These are phyloP conservation scores for Scaptomyza reducta DNA, from an alignment of 2,888 invertebrate genomes.

Conservation along the genomic window DNA sequence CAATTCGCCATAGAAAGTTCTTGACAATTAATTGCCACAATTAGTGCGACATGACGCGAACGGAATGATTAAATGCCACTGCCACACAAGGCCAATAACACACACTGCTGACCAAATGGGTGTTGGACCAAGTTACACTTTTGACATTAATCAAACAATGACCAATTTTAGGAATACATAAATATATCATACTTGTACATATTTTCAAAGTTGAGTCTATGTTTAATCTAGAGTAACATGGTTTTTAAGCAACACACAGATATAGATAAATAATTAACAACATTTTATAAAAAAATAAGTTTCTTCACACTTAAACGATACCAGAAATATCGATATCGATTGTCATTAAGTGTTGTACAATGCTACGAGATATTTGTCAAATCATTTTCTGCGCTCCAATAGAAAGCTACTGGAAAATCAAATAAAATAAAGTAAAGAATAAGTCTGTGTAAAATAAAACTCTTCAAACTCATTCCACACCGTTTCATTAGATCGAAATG, in stretches of 20 bases:
- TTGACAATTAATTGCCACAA: conserved; percentile 72
- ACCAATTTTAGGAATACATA: too few species aligned
- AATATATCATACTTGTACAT: too few species aligned
- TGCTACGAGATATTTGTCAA: not conserved
- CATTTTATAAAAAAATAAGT: too few species aligned
- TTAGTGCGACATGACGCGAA: conserved; percentile 70
- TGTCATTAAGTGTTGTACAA: conserved; percentile 10
- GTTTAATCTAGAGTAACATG: too few species aligned
- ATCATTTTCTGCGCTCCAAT: not conserved
- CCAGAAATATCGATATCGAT: not conserved
- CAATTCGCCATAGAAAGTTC: conserved; percentile 41
- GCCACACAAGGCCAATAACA: conserved; percentile 10
- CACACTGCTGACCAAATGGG: conserved; percentile 21
- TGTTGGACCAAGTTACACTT: conserved; percentile 26
- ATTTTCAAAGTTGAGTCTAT: too few species aligned
- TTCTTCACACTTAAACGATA: too few species aligned
- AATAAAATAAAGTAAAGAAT: conserved; percentile 1
- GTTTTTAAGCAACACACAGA: too few species aligned
- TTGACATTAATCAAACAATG: conserved; percentile 29
- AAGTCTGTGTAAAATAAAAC: not conserved
- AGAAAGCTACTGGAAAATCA: not conserved
- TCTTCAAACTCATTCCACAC: not conserved
- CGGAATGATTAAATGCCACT: conserved; percentile 65
- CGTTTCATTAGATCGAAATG: conserved; percentile 23
- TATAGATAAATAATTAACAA: too few species aligned